Evolutionary conservation across 2,888 invertebrate species (phyloP).

Genomic region (Scrobipalpa costella): DNA sequence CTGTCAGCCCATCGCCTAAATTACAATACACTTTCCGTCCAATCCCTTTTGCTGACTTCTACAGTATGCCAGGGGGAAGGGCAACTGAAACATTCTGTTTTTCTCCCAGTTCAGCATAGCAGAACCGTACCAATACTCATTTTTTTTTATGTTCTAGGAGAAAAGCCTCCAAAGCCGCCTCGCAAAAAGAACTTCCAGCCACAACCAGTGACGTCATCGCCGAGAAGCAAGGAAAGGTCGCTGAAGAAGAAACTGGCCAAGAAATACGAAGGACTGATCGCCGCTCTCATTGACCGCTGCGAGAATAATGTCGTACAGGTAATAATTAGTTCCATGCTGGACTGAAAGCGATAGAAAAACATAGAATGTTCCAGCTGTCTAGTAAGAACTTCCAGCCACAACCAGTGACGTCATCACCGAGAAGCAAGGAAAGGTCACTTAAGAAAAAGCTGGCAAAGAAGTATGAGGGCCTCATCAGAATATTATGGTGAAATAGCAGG

Average conservation of each 20-base stretch:
- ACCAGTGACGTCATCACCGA: conserved; percentile 44
- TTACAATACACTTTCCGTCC: too few species aligned
- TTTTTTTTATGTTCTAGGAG: conserved; percentile 39
- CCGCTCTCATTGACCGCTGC: conserved; percentile 74
- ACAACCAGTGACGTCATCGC: conserved; percentile 45
- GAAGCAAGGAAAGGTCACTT: conserved; percentile 56
- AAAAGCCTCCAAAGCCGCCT: conserved; percentile 65
- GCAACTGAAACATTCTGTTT: too few species aligned
- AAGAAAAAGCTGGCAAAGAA: conserved; percentile 75
- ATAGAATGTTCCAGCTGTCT: too few species aligned
- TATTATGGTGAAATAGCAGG: too few species aligned
- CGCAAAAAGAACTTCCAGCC: conserved; percentile 62
- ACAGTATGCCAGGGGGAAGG: too few species aligned
- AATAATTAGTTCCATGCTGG: conserved; percentile 32
- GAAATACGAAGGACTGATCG: conserved; percentile 77
- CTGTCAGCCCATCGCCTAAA: too few species aligned
- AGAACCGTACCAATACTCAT: too few species aligned
- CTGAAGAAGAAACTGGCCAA: conserved; percentile 71
- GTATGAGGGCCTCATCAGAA: conserved; percentile 76
- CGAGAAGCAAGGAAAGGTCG: conserved; percentile 56
- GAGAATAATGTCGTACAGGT: conserved; percentile 68
- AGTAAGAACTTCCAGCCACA: conserved; percentile 57
- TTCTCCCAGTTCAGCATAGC: too few species aligned
- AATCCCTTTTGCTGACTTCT: too few species aligned
- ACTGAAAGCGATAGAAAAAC: too few species aligned